Percentiles rank a stretch among this genome's conserved stretches.
These are phyloP conservation scores for Prinia subflava DNA, from an alignment of 2,113 vertebrate species.

Conservation along the genomic window DNA sequence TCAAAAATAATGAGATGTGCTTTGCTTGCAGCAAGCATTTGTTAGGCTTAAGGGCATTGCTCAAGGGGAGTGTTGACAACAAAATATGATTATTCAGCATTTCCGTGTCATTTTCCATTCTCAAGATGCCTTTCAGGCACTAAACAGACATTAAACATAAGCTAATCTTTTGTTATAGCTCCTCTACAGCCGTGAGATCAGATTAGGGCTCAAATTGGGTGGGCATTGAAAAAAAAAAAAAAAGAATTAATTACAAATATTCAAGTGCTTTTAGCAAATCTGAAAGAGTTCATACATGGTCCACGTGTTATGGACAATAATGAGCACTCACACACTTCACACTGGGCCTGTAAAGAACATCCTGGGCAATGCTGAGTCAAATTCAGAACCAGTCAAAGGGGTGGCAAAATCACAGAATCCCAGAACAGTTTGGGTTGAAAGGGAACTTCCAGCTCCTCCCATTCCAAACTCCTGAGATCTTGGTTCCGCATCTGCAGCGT, in stretches of 20 bases:
- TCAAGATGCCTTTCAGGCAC: conserved; percentile 39
- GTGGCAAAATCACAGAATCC: neutral
- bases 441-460: neutral
- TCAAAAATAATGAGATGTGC: neutral
- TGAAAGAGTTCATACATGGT: neutral
- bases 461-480: neutral
- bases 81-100: conserved; percentile 7
- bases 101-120: neutral
- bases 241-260: neutral
- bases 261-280: neutral
- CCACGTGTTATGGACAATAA: neutral
- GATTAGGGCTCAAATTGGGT: neutral
- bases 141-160: neutral
- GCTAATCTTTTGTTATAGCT: neutral
- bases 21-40: neutral
- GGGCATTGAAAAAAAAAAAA: neutral
- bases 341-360: neutral
- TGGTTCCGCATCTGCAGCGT: neutral
- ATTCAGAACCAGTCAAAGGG: neutral
- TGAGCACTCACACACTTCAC: neutral
- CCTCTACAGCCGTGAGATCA: neutral
- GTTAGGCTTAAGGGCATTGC: neutral
- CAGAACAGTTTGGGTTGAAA: neutral
- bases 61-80: conserved; percentile 1
- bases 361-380: neutral